These are phyloP conservation scores for Anodontia alba DNA, from an alignment of 2,888 invertebrate species.

Conservation along the genomic window DNA sequence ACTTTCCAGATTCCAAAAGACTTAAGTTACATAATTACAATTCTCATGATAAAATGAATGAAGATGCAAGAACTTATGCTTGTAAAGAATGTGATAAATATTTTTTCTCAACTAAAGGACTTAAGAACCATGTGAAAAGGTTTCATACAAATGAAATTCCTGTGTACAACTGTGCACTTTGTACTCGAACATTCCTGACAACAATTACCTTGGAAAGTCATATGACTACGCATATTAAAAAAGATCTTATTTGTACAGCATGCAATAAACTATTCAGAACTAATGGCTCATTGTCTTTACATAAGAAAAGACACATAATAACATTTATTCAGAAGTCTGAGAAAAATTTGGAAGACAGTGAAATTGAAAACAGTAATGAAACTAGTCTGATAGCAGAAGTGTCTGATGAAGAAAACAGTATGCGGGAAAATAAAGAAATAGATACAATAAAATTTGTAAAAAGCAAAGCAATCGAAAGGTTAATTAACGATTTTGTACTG, in stretches of 20 bases:
- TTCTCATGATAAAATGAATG: constrained; percentile 56
- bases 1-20: constrained; percentile 55
- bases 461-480: not conserved
- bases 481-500: not conserved
- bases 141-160: constrained; percentile 40
- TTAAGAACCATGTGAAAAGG: constrained; percentile 56
- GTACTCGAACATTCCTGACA: constrained; percentile 42
- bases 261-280: constrained; percentile 52
- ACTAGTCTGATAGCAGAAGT: not conserved
- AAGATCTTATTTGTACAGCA: constrained; percentile 44
- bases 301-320: constrained; percentile 57
- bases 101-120: constrained; percentile 59
- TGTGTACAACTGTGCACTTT: constrained; percentile 51
- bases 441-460: not conserved
- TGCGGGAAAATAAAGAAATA: not conserved
- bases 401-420: not conserved
- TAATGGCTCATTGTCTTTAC: constrained; percentile 40
- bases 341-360: not conserved
- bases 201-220: constrained; percentile 42
- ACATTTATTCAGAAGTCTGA: constrained; percentile 11
- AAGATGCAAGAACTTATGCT: not conserved
- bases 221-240: constrained; percentile 52
- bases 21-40: constrained; percentile 58
- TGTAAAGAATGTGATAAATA: constrained; percentile 59
- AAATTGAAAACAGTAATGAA: not conserved